These are phyloP conservation scores for Gonatopus flavifemur DNA, from an alignment of 1,140 invertebrate genomes.

Conservation along the genomic window DNA sequence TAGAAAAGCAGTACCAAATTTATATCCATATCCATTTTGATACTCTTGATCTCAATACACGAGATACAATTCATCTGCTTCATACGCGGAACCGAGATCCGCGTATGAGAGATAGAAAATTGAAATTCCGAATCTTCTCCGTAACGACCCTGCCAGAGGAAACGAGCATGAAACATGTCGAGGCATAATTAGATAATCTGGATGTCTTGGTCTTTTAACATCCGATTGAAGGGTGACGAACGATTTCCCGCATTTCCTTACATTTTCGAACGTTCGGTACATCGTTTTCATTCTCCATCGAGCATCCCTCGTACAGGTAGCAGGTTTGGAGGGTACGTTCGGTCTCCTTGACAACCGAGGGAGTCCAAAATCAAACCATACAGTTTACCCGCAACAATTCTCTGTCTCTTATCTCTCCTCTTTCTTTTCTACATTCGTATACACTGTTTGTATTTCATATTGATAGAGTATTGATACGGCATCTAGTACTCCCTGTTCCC, in stretches of 20 bases:
- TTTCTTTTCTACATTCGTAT: constrained; percentile 27
- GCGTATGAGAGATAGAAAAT: no score
- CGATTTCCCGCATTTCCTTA: constrained; percentile 22
- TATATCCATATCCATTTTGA: no score
- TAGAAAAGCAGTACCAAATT: no score
- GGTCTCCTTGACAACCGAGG: constrained; percentile 54
- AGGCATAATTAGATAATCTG: constrained; percentile 20
- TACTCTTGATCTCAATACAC: no score
- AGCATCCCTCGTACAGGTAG: constrained; percentile 12
- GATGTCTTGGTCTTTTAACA: constrained; percentile 48
- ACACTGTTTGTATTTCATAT: constrained; percentile 57
- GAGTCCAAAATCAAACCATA: constrained; percentile 30
- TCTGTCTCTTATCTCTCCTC: constrained; percentile 11
- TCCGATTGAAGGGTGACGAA: constrained; percentile 27
- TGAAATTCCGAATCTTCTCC: no score
- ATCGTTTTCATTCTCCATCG: constrained; percentile 1
- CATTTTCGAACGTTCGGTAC: not conserved
- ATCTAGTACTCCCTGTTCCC: constrained; percentile 3
- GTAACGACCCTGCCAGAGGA: no score
- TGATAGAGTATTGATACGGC: constrained; percentile 57
- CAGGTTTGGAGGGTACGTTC: constrained; percentile 23
- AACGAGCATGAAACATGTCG: no score
- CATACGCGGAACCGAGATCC: no score
- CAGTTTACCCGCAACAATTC: no score
- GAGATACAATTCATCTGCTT: no score